phyloP scores from a whole-genome alignment of 2,113 vertebrate genomes.

The Poeciliopsis turrubarensis region DNA sequence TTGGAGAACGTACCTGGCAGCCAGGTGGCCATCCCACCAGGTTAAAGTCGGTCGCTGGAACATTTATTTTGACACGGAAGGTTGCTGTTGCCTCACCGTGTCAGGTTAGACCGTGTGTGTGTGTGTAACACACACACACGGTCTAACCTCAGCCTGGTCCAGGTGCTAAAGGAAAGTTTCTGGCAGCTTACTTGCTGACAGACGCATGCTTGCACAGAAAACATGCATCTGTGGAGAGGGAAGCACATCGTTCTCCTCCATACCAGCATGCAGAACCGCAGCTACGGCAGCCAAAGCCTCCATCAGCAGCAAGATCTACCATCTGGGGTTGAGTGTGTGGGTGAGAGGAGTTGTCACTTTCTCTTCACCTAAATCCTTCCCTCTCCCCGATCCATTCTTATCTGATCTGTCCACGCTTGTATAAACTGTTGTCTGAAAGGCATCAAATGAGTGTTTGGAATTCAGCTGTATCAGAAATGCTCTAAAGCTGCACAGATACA shows the following conservation, averaged over 20 bases:
- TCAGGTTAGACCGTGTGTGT: too few relatives aligned
- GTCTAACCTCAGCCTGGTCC: conserved; percentile 39
- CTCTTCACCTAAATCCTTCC: conserved; percentile 15
- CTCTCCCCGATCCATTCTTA: conserved; percentile 30
- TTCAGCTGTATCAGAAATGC: neutral
- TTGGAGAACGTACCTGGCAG: conserved; percentile 1
- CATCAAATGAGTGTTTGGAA: neutral
- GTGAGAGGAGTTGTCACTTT: conserved; percentile 46
- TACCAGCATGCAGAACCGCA: conserved; percentile 51
- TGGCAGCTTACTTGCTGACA: conserved; percentile 57
- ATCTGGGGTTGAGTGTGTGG: conserved; percentile 5
- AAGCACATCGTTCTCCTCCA: conserved; percentile 26
- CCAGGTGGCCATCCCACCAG: conserved; percentile 25
- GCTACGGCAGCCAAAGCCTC: conserved; percentile 40
- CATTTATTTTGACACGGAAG: conserved; percentile 68
- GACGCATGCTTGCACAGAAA: conserved; percentile 27
- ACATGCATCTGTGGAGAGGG: conserved; percentile 12
- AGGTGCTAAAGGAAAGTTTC: conserved; percentile 70
- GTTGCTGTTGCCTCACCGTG: conserved; percentile 50
- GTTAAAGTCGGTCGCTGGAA: conserved; percentile 40
- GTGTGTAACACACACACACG: conserved; percentile 56
- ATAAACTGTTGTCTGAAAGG: conserved; percentile 16
- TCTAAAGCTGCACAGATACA: neutral
- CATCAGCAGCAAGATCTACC: conserved; percentile 53
- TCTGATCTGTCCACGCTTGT: conserved; percentile 37